Percentiles rank a stretch among this genome's conserved stretches.
Conservation (phyloP, 2,113 vertebrate genomes). For the Macquaria ambigua region DNA sequence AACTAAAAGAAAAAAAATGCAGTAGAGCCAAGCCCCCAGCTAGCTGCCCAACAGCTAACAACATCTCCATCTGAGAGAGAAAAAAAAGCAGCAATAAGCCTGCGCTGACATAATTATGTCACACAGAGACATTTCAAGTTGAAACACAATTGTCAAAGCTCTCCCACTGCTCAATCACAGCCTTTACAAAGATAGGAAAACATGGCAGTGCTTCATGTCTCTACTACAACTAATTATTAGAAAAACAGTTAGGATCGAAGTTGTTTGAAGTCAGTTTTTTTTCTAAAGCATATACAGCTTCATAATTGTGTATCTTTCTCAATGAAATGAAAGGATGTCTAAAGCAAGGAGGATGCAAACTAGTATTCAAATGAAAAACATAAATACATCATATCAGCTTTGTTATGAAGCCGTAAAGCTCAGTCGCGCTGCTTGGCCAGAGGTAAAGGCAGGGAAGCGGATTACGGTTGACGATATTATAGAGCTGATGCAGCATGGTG, state of each 20-base stretch:
- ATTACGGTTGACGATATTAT: constrained; percentile 69
- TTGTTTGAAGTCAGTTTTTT: neutral
- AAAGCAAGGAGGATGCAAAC: neutral
- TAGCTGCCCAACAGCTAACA: constrained; percentile 48
- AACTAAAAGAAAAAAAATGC: constrained; percentile 30
- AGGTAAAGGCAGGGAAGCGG: constrained; percentile 64
- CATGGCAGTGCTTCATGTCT: constrained; percentile 35
- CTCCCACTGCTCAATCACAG: constrained; percentile 52
- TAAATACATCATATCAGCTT: constrained; percentile 35
- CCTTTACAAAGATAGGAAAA: constrained; percentile 44
- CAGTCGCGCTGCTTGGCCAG: constrained; percentile 47
- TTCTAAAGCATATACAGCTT: neutral
- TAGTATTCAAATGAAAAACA: constrained; percentile 28
- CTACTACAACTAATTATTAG: constrained; percentile 24
- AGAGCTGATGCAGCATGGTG: constrained; percentile 76
- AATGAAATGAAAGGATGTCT: neutral
- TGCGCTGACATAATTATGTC: constrained; percentile 63
- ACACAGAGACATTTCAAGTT: constrained; percentile 66
- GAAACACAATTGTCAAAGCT: constrained; percentile 58
- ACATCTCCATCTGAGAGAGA: constrained; percentile 59
- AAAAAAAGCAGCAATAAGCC: constrained; percentile 54
- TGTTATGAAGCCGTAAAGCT: constrained; percentile 51
- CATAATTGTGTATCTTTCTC: neutral
- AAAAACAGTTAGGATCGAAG: constrained; percentile 21
- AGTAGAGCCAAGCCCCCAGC: constrained; percentile 36